Evolutionary conservation across 2,797 vertebrate genomes (phyloP).

Genomic region (Threskiornis aethiopicus): DNA sequence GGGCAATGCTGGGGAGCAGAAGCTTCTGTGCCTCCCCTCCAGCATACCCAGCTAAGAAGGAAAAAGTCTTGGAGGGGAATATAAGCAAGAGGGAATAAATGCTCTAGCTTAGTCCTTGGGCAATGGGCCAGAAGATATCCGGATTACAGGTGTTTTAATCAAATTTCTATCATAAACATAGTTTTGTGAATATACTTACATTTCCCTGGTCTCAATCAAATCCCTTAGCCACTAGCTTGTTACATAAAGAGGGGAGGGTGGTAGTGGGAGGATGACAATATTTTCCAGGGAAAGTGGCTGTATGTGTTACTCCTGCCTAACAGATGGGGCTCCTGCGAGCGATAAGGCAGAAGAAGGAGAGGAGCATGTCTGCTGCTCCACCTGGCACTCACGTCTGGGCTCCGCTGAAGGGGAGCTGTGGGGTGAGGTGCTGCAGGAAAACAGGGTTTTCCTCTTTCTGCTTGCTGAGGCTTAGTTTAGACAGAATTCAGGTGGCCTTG

Average conservation of each 20-base stretch:
- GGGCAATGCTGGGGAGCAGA: background rate
- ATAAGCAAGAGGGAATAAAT: background rate
- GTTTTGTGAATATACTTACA: background rate
- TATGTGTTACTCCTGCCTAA: conserved; percentile 51
- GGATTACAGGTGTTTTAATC: background rate
- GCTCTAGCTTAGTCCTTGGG: background rate
- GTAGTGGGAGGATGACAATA: conserved; percentile 33
- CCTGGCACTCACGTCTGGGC: background rate
- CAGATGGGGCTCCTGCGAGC: conserved; percentile 1
- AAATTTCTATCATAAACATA: background rate
- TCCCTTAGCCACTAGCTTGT: background rate
- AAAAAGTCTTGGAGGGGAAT: background rate
- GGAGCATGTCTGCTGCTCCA: background rate
- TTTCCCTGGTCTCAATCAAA: background rate
- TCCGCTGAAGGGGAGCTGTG: background rate
- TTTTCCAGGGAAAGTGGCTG: conserved; percentile 35
- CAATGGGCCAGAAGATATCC: background rate
- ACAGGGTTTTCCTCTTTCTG: background rate
- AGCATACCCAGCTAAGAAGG: background rate
- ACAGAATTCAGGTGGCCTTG: background rate
- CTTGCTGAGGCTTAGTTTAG: background rate
- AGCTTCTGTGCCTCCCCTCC: background rate
- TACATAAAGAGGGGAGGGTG: conserved; percentile 27
- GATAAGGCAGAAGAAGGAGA: conserved; percentile 1
- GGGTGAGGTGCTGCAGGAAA: background rate